Evolutionary conservation across 2,797 vertebrate species (phyloP), one percentile per base, ranked within the genome.

Genomic region (Danio choprae): DNA sequence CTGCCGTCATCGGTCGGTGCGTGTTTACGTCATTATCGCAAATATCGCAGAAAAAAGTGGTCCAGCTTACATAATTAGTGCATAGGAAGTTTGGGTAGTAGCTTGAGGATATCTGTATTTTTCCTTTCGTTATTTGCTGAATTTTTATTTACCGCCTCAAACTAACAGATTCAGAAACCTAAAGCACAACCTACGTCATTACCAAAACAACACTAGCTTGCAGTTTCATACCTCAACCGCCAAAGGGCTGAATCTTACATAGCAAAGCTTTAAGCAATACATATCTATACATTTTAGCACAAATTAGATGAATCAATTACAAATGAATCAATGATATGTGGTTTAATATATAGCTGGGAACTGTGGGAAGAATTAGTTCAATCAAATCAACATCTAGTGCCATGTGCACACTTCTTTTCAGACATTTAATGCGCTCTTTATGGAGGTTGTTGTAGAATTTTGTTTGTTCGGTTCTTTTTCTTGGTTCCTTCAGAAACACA

Each of bases 401-500:
- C 22, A 50, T 8, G 20, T 6, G n/a, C 11, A 50, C 20, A 5
- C 44, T 15, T 48, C 7, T 12, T 63, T 40, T 51, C n/a, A 48
- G 16, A 38, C 44, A 38, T 40, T 41, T 29, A 10, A 12, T 60
- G 15, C 6, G 38, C 74, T 38, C 13, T 53, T 63, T 50, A 29
- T 36, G 40, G 13, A 70, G 11, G n/a, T 58, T 40, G n/a, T 50
- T 62, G 5, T 4, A 40, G 11, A 4, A 29, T 29, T 13, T 51
- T 41, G 59, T 48, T 58, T 44, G 12, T 68, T 60, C 40, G 20
- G 40, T 29, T 71, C 12, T 29, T 69, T 46, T 44, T 65, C 67
- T 43, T 59, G 41, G 18, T 53, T 56, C 18, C 41, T 60, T 63
- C 9, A 38, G 64, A 59, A 78, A 78, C 55, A 69, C 65, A 78